These are phyloP conservation scores for Sigmodon hispidus DNA, from an alignment of 2,113 vertebrate genomes.

Conservation along the genomic window DNA sequence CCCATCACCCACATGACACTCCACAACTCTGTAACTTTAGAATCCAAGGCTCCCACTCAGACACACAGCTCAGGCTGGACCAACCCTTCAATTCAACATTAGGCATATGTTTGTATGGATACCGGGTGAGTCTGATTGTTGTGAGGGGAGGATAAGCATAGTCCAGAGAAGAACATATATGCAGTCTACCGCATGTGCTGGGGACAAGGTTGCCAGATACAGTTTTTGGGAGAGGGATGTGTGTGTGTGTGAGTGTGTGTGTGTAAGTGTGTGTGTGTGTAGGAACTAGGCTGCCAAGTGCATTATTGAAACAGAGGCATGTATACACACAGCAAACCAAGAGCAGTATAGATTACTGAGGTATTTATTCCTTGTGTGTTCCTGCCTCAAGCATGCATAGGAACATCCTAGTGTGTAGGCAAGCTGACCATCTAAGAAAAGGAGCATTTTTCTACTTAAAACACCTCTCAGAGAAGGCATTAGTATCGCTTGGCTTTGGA, in stretches of 20 bases:
- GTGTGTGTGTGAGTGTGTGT: no score
- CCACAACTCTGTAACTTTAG: neutral
- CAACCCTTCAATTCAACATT: neutral
- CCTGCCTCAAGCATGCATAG: neutral
- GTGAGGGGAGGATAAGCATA: neutral
- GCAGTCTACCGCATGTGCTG: neutral
- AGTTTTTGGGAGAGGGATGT: no score
- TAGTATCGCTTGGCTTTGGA: neutral
- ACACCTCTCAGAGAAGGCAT: neutral
- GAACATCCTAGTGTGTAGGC: fast-evolving
- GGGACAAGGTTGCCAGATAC: neutral
- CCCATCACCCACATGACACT: neutral
- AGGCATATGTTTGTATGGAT: neutral
- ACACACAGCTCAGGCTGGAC: neutral
- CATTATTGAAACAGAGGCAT: neutral
- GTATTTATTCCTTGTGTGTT: neutral
- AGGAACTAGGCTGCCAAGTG: neutral
- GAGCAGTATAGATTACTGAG: neutral
- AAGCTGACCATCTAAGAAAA: neutral
- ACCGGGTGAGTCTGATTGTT: neutral
- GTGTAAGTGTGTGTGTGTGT: neutral
- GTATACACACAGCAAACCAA: neutral
- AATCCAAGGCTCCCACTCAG: neutral
- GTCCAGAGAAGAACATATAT: neutral
- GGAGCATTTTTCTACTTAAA: neutral